Conservation (phyloP, 1,140 invertebrate species). For the Scaptomyza pallida region DNA sequence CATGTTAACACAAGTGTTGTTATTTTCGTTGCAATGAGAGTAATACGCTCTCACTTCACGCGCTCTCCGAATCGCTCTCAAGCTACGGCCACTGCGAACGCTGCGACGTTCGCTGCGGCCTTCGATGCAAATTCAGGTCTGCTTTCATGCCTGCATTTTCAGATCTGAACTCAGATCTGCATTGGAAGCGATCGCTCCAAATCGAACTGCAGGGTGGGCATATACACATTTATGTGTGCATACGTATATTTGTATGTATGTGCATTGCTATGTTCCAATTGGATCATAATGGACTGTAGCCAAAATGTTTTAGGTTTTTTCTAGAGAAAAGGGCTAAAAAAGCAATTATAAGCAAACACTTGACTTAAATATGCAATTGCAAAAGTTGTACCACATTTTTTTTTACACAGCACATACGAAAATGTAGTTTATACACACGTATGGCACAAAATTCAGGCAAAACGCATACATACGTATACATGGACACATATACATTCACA, state of each 20-base stretch:
- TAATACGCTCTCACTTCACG: too few species aligned
- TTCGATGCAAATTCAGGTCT: too few species aligned
- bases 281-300: conserved; percentile 23
- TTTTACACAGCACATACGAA: conserved; percentile 8
- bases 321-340: conserved; percentile 2
- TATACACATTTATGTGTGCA: background rate
- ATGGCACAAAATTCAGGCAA: conserved; percentile 34
- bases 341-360: conserved; percentile 9
- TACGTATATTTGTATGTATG: conserved; percentile 7
- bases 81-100: too few species aligned
- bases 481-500: conserved; percentile 29
- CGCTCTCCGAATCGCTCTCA: too few species aligned
- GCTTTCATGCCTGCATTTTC: too few species aligned
- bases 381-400: conserved; percentile 30
- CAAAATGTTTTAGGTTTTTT: conserved; percentile 27
- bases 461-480: conserved; percentile 12
- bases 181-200: too few species aligned
- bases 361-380: conserved; percentile 15
- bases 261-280: conserved; percentile 36
- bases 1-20: too few species aligned
- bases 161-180: too few species aligned
- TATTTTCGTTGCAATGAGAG: too few species aligned
- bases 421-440: conserved; percentile 23
- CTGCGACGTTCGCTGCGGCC: too few species aligned
- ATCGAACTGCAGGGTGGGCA: too few species aligned